A percentile compares a stretch with the other conserved stretches of the same genome.
These are phyloP conservation scores for Archilochus colubris DNA, from an alignment of 2,113 vertebrate species.

Conservation along the genomic window DNA sequence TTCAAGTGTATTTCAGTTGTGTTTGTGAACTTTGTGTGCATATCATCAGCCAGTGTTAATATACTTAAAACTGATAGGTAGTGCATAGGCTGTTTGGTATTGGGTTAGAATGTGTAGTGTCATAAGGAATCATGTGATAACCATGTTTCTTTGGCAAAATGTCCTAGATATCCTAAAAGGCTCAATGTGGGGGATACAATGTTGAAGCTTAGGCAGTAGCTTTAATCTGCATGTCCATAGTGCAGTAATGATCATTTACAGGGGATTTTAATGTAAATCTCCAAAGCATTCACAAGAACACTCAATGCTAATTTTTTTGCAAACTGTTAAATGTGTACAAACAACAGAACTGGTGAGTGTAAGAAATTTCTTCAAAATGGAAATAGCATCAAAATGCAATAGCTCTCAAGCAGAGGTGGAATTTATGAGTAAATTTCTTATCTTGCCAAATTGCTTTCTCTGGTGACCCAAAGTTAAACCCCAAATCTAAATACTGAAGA, in stretches of 20 bases:
- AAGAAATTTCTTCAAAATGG: background rate
- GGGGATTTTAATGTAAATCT: background rate
- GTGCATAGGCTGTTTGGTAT: background rate
- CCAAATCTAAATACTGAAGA: background rate
- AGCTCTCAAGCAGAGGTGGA: background rate
- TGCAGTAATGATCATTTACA: accelerated
- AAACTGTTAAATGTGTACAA: background rate
- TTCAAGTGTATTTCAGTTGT: background rate
- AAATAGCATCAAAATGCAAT: background rate
- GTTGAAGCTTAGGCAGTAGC: background rate
- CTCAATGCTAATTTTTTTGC: background rate
- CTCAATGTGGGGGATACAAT: background rate
- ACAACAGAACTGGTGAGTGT: background rate
- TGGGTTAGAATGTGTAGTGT: background rate
- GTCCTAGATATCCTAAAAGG: background rate
- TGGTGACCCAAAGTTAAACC: background rate
- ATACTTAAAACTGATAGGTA: background rate
- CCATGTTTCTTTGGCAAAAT: background rate
- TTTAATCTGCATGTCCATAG: background rate
- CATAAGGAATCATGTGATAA: background rate
- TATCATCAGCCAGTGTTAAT: background rate
- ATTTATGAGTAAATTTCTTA: background rate
- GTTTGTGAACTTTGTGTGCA: background rate
- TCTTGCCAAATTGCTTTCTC: background rate
- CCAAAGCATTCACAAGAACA: background rate